Evolutionary conservation across 2,797 vertebrate species (phyloP).

Genomic region (Squalus acanthias): DNA sequence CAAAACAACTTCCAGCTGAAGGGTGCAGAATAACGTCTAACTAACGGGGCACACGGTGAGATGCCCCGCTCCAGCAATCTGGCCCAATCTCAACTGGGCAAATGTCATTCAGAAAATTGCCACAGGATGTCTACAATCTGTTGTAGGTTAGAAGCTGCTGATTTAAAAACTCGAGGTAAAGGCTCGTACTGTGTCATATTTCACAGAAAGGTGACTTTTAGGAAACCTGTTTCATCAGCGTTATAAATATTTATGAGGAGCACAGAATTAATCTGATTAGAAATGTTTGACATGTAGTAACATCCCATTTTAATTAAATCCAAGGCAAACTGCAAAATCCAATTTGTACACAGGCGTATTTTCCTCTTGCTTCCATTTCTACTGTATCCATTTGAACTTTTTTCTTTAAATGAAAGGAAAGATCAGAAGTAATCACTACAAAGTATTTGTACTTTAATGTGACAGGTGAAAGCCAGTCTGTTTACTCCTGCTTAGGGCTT

Average conservation of each 20-base stretch:
- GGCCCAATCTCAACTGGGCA: neutral
- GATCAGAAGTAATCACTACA: neutral
- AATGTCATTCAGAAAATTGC: neutral
- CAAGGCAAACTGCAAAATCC: neutral
- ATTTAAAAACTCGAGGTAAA: neutral
- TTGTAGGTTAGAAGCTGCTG: neutral
- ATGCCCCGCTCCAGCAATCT: neutral
- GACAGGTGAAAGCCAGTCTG: neutral
- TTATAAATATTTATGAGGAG: slow-evolving; percentile 23
- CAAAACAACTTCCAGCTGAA: neutral
- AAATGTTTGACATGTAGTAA: neutral
- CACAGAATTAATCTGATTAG: neutral
- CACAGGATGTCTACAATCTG: neutral
- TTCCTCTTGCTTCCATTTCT: neutral
- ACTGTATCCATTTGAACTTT: neutral
- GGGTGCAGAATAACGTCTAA: neutral
- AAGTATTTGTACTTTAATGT: neutral
- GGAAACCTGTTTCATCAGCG: neutral
- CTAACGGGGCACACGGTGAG: neutral
- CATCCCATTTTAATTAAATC: slow-evolving; percentile 3
- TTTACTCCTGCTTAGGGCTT: neutral
- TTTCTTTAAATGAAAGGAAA: neutral
- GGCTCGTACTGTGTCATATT: too few relatives aligned
- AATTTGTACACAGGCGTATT: neutral
- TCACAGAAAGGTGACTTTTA: neutral